phyloP scores from a whole-genome alignment of 1,140 invertebrate species.

The Drosophila repletoides region DNA sequence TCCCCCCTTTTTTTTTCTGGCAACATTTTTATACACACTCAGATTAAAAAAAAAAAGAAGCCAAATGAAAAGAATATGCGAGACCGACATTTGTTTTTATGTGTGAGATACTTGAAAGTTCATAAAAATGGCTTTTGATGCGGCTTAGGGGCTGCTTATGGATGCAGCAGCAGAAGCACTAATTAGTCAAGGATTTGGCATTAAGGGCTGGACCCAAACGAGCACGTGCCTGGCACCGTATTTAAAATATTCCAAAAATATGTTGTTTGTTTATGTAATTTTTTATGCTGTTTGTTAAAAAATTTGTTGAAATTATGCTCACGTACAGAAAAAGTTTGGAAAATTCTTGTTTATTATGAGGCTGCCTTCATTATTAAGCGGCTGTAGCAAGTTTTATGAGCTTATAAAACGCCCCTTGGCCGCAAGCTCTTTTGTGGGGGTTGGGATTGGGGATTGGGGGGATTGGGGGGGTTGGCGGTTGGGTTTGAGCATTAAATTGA shows the following conservation, averaged over 20 bases:
- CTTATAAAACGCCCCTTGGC: background rate
- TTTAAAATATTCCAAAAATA: slow-evolving; percentile 54
- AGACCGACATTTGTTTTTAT: slow-evolving; percentile 27
- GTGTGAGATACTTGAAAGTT: slow-evolving; percentile 25
- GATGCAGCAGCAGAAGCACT: slow-evolving; percentile 27
- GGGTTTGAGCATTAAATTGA: no score
- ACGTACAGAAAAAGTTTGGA: slow-evolving; percentile 44
- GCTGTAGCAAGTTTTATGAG: background rate
- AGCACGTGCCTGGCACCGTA: slow-evolving; percentile 42
- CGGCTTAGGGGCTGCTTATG: slow-evolving; percentile 13
- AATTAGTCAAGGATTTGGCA: slow-evolving; percentile 69
- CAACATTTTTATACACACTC: slow-evolving; percentile 18
- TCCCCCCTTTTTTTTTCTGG: slow-evolving; percentile 8
- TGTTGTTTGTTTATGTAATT: slow-evolving; percentile 1
- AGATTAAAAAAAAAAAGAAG: slow-evolving; percentile 3
- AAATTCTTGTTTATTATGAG: slow-evolving; percentile 19
- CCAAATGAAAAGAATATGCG: slow-evolving; percentile 14
- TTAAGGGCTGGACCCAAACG: slow-evolving; percentile 17
- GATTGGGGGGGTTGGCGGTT: no score
- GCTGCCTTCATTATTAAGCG: background rate
- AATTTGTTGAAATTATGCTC: slow-evolving; percentile 48
- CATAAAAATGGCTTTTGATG: slow-evolving; percentile 23
- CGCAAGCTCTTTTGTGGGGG: background rate
- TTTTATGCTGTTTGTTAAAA: slow-evolving; percentile 18
- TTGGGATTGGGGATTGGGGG: no score